Base-by-base conservation (phyloP, 2,888 invertebrate genomes). In the Emmelina monodactyla region DNA sequence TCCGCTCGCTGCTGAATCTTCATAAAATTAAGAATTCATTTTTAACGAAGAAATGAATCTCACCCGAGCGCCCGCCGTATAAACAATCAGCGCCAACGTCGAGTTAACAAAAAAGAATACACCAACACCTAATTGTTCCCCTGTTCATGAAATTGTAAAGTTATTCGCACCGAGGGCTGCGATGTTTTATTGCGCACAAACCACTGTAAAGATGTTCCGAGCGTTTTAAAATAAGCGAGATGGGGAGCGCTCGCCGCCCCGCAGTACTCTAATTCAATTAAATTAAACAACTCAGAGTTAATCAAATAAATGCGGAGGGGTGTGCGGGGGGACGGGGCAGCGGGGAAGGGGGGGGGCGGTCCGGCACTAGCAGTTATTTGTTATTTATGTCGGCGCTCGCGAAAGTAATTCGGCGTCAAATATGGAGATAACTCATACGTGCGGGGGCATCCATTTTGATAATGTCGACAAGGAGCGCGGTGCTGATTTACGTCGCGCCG, bases 201-300 rank as follows among this genome's bases (percentile, higher is more conserved):
- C 79, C 79, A 59, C 79, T 69, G 76, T 75, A 79, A 79, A 79
- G 78, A 78, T 79, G 78, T 78, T 79, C 64, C 46, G 55, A 65
- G 61, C 68, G 66, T 57, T 79, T 79, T 76, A 78, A 76, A 79
- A 76, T 76, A 75, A 75, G 67, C 68, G 67, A 63, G 62, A 53
- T 54, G 51, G 54, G 52, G 52, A 49, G 47, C 49, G 47, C 52
- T 46, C 51, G 49, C 50, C 51, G 51, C 58, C 60, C 54, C 66
- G 67, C 71, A 64, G 69, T 73, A 70, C 75, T 70, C 65, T 78
- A 78, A 79, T 70, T 78, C 73, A 72, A 78, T 79, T 79, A 79
- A 79, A 80, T 79, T 80, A 81, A 80, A 79, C 76, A 80, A 79
- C 78, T 78, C 76, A 55, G 67, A 78, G 78, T 80, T 81, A 80